Evolutionary conservation across 37 sponge, comb jelly and placozoan genomes (phyloP).

Genomic region (Ephydatia muelleri): DNA sequence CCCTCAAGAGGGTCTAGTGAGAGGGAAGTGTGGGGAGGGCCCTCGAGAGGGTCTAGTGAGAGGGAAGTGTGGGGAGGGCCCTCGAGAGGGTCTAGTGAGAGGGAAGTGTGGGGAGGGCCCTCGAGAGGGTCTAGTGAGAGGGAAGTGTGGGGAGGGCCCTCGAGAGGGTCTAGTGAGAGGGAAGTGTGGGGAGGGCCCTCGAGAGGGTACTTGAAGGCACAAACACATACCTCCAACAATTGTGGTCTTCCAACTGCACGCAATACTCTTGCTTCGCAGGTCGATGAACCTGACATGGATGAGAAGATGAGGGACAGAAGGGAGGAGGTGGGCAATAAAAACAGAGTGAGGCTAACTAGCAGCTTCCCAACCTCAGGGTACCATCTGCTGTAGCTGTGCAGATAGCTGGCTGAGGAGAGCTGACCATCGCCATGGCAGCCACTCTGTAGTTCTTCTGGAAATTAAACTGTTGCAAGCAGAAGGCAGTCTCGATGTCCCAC

Average conservation of each 20-base stretch:
- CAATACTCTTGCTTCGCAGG: constrained; percentile 35
- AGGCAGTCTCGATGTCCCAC: constrained; percentile 80
- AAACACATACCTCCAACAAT: constrained; percentile 36
- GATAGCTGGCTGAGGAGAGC: constrained; percentile 30
- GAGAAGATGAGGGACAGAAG: neutral
- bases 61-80: neutral
- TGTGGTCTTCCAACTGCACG: constrained; percentile 45
- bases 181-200: neutral
- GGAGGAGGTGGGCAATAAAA: neutral
- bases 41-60: neutral
- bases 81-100: neutral
- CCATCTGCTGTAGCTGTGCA: constrained; percentile 54
- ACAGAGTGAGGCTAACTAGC: neutral
- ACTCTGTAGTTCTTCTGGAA: constrained; percentile 28
- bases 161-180: neutral
- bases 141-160: neutral
- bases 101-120: neutral
- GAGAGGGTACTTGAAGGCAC: neutral
- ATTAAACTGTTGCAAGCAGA: constrained; percentile 56
- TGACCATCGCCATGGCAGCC: constrained; percentile 39
- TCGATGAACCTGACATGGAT: constrained; percentile 28
- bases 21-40: neutral
- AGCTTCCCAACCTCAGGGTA: constrained; percentile 40
- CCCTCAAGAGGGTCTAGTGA: no score
- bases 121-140: no score